Base-by-base conservation (phyloP, 2,888 invertebrate species). In the Cryptocheilus praepositus region DNA sequence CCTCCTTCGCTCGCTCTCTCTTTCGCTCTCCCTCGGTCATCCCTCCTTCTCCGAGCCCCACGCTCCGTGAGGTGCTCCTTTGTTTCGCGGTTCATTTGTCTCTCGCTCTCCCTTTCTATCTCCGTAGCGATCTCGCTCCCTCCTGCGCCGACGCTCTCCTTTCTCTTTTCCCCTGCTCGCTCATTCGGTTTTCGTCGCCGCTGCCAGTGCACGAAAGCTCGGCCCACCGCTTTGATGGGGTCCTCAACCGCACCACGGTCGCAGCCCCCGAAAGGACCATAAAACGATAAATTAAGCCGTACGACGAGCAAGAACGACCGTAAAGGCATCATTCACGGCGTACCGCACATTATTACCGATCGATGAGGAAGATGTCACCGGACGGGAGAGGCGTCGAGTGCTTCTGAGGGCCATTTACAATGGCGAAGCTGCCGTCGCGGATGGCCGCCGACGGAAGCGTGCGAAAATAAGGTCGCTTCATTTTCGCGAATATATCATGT, bases 31-130 rank as follows among this genome's bases (percentile, higher is more conserved):
- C 36, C 63, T 64, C 72, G 0, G 61, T 63, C 70, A 61, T 46
- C 67, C 72, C 68, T 61, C 49, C 61, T 55, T 69, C 77, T 44
- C 45, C 16, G 21, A 64, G 65, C 56, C 65, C 36, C 36, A 68
- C 73, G 70, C 73, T 61, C 69, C 76, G 73, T 74, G 81, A 36
- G 79, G 79, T 79, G 77, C 78, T 75, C 85, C 84, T 87, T 88
- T 88, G 88, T 88, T 87, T 87, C 83, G 85, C 83, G 84, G 83
- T 87, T 86, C 87, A 88, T 88, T 88, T 87, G 86, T 86, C 87
- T 86, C 83, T 74, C 77, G 73, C 76, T 61, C 73, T 68, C 71
- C 52, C 51, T 22, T 44, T 71, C 44, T 57, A 54, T 43, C 46
- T 7, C 61, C 43, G 22, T 61, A 58, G 62, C 69, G 71, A 55